These are phyloP conservation scores for Cynocephalus volans DNA, from an alignment of 2,113 vertebrate species.

Conservation along the genomic window DNA sequence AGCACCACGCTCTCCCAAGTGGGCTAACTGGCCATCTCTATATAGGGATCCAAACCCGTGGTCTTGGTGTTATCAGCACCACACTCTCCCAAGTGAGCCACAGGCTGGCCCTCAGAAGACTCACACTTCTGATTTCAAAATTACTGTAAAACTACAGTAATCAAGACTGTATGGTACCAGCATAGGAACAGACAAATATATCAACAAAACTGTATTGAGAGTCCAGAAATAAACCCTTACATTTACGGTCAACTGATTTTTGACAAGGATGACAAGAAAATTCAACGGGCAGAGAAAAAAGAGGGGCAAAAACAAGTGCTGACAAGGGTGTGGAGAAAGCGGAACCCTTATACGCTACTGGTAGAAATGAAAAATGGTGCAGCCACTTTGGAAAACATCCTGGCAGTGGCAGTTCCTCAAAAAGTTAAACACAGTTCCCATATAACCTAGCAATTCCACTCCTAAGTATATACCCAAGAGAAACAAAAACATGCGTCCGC, in stretches of 20 bases:
- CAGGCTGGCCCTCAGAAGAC: no score
- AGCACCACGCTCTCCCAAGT: no score
- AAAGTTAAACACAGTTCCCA: conserved; percentile 4
- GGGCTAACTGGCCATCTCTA: no score
- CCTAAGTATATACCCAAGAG: background rate
- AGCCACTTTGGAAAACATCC: background rate
- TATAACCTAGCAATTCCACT: background rate
- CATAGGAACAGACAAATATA: background rate
- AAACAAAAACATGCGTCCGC: background rate
- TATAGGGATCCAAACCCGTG: no score
- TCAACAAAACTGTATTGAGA: background rate
- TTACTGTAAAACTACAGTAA: background rate
- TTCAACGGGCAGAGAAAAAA: background rate
- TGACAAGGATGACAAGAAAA: conserved; percentile 13
- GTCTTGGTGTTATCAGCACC: no score
- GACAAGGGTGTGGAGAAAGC: background rate
- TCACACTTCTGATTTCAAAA: conserved; percentile 33
- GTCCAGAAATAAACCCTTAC: background rate
- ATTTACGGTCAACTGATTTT: conserved; percentile 22
- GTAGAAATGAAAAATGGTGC: background rate
- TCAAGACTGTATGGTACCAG: background rate
- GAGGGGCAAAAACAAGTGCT: background rate
- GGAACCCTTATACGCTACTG: background rate
- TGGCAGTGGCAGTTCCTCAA: background rate
- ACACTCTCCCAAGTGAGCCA: no score